These are phyloP conservation scores for Strix uralensis DNA, from an alignment of 2,113 vertebrate species.

Conservation along the genomic window DNA sequence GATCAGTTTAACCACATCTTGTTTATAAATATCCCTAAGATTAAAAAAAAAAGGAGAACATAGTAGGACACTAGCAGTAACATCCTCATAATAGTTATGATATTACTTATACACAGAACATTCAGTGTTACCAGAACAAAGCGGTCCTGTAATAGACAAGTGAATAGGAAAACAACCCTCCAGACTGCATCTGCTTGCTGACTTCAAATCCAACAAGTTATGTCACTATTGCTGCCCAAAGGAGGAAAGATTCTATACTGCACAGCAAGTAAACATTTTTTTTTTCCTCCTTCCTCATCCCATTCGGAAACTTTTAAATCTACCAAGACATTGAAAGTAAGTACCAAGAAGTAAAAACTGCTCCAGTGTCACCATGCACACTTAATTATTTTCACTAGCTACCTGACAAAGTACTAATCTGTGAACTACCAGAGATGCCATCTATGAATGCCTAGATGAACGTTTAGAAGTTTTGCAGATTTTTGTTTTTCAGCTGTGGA, in stretches of 20 bases:
- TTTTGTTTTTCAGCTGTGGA: neutral
- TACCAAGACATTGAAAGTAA: neutral
- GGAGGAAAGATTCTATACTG: neutral
- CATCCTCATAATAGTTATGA: neutral
- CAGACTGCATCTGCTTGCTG: neutral
- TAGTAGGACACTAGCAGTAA: neutral
- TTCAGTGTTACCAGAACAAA: neutral
- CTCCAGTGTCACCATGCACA: neutral
- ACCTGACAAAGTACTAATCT: neutral
- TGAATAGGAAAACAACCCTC: neutral
- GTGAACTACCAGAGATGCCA: neutral
- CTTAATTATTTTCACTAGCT: neutral
- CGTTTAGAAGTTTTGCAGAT: neutral
- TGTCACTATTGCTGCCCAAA: neutral
- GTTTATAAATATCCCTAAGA: neutral
- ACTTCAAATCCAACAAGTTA: neutral
- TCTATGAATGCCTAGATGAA: neutral
- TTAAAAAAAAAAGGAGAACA: neutral
- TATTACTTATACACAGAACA: neutral
- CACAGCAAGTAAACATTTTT: neutral
- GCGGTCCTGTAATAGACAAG: neutral
- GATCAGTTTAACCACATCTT: neutral
- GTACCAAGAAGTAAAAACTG: neutral
- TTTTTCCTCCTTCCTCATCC: neutral
- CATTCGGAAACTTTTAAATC: neutral